phyloP scores from a whole-genome alignment of 2,797 vertebrate genomes.

The Paguma larvata region DNA sequence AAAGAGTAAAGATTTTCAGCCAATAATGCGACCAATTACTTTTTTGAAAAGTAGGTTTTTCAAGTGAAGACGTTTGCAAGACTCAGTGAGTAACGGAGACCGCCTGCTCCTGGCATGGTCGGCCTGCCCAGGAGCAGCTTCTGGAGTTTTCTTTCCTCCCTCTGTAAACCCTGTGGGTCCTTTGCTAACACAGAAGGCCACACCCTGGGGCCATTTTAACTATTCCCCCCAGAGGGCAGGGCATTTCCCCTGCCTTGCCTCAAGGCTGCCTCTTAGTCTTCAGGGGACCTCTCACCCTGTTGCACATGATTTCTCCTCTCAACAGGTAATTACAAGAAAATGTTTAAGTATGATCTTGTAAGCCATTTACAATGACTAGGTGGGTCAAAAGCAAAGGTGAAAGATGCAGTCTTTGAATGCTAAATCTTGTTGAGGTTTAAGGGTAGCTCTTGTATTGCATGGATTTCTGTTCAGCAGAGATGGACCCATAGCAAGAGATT shows the following conservation, averaged over 20 bases:
- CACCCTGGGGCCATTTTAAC: neutral
- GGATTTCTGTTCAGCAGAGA: constrained; percentile 49
- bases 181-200: neutral
- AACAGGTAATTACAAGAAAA: constrained; percentile 62
- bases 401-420: constrained; percentile 47
- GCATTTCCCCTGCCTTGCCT: neutral
- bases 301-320: constrained; percentile 7
- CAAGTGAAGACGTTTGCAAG: neutral
- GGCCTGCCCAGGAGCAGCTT: neutral
- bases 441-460: neutral
- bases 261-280: constrained; percentile 33
- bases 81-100: neutral
- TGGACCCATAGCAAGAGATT: constrained; percentile 25
- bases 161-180: neutral
- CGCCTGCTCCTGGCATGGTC: neutral
- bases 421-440: constrained; percentile 62
- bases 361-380: constrained; percentile 53
- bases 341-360: neutral
- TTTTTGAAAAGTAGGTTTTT: constrained; percentile 20
- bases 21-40: neutral
- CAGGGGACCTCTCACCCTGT: neutral
- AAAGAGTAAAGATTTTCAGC: neutral
- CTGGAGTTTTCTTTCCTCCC: neutral
- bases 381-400: constrained; percentile 58
- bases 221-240: neutral